phyloP scores from a whole-genome alignment of 2,113 vertebrate genomes.

The Limnothrissa miodon region DNA sequence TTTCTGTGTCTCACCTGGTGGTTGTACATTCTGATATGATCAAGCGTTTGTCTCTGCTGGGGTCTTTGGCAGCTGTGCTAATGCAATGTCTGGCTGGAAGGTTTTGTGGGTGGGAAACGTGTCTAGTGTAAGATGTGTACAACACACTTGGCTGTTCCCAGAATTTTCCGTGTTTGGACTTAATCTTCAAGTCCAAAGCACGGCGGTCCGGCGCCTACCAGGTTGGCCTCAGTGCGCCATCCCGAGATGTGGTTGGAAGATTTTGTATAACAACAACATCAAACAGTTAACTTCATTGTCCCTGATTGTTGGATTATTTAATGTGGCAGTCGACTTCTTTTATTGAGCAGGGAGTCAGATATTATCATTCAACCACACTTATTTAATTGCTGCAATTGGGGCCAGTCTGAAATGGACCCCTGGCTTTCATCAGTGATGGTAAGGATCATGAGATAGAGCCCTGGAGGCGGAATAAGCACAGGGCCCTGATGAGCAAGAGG shows the following conservation, averaged over 20 bases:
- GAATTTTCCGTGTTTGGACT: conserved; percentile 41
- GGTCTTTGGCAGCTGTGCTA: conserved; percentile 57
- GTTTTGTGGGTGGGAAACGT: conserved; percentile 68
- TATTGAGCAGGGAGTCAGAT: conserved; percentile 72
- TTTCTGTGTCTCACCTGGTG: not conserved
- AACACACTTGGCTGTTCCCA: conserved; percentile 7
- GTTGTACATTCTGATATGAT: not conserved
- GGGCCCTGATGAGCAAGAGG: conserved; percentile 62
- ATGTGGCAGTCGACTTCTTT: conserved; percentile 71
- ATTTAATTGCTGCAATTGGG: conserved; percentile 82
- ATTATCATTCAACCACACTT: conserved; percentile 81
- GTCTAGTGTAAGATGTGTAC: conserved; percentile 48
- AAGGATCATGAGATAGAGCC: conserved; percentile 77
- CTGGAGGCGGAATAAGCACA: conserved; percentile 52
- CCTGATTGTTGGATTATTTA: conserved; percentile 80
- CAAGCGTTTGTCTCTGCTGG: not conserved
- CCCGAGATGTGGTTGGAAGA: conserved; percentile 71
- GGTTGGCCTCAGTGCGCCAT: conserved; percentile 62
- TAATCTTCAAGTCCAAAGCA: conserved; percentile 57
- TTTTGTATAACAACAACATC: conserved; percentile 70
- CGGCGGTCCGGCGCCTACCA: conserved; percentile 69
- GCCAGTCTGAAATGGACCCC: conserved; percentile 70
- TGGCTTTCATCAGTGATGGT: conserved; percentile 80
- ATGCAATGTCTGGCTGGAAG: conserved; percentile 39
- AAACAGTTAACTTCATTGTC: conserved; percentile 73